Evolutionary conservation across 1,140 invertebrate genomes (phyloP).

Genomic region (Eufriesea mexicana): DNA sequence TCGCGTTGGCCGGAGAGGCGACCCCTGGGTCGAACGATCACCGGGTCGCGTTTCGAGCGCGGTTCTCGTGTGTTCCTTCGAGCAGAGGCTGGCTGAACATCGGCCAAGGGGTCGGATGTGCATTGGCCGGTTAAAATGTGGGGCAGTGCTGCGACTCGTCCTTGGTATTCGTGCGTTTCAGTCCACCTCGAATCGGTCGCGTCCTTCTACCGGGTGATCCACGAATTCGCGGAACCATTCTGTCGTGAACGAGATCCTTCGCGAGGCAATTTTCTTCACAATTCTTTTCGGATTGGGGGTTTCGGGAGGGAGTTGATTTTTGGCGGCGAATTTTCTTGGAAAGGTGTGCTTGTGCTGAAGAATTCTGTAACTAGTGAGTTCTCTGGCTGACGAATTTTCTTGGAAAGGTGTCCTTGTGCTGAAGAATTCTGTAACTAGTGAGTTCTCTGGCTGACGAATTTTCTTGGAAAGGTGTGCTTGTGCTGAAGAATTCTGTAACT

Average conservation of each 20-base stretch:
- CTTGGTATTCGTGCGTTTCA: conserved; percentile 61
- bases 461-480: no score
- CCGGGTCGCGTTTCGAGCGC: conserved; percentile 51
- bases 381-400: no score
- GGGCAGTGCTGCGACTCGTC: conserved; percentile 60
- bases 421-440: no score
- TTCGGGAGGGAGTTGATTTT: no score
- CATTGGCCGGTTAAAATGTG: conserved; percentile 64
- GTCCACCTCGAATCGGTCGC: conserved; percentile 19
- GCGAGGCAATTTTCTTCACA: neutral
- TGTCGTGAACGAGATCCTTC: no score
- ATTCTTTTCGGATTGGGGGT: neutral
- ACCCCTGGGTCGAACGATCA: conserved; percentile 50
- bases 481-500: no score
- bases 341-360: no score
- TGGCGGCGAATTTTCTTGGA: no score
- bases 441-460: no score
- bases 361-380: no score
- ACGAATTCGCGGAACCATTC: no score
- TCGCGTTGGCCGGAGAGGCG: neutral
- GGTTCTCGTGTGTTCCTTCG: conserved; percentile 44
- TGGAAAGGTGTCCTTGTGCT: no score
- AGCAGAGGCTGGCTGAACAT: conserved; percentile 44
- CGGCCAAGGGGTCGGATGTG: conserved; percentile 57
- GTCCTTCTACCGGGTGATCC: conserved; percentile 8